A percentile compares a stretch with the other conserved stretches of the same genome.
These are phyloP conservation scores for Ptychobarbus kaznakovi DNA, from an alignment of 2,797 vertebrate species.

Conservation along the genomic window DNA sequence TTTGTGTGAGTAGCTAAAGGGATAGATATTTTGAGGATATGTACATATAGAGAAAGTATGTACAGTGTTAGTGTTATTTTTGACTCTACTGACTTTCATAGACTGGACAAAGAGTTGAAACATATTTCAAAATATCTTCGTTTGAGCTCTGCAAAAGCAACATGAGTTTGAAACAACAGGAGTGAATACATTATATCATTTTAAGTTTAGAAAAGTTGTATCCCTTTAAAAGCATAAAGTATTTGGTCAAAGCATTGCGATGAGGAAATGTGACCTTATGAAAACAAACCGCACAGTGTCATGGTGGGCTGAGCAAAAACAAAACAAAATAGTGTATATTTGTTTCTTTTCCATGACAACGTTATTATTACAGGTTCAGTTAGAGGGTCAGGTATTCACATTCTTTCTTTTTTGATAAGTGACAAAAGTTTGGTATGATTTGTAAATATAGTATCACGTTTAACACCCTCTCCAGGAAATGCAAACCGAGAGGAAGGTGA, in stretches of 20 bases:
- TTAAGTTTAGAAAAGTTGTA: no score
- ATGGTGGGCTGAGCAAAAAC: neutral
- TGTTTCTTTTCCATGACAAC: neutral
- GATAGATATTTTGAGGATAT: neutral
- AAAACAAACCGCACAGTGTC: neutral
- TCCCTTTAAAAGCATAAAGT: neutral
- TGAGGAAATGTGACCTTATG: slow-evolving; percentile 2
- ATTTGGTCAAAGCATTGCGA: neutral
- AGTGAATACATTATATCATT: neutral
- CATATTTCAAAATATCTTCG: neutral
- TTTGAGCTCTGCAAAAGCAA: neutral
- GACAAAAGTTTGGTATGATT: neutral
- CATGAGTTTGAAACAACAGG: neutral
- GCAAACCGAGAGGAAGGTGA: slow-evolving; percentile 18
- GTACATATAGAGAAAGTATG: neutral
- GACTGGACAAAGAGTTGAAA: neutral
- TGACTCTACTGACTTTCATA: neutral
- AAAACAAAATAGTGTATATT: neutral
- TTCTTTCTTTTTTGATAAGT: neutral
- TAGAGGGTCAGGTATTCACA: neutral
- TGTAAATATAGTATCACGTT: neutral
- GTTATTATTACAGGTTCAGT: neutral
- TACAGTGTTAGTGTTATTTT: neutral
- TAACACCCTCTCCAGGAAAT: neutral
- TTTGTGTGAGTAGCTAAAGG: neutral